Evolutionary conservation across 2,888 invertebrate genomes (phyloP).

Genomic region (Xestobium rufovillosum): DNA sequence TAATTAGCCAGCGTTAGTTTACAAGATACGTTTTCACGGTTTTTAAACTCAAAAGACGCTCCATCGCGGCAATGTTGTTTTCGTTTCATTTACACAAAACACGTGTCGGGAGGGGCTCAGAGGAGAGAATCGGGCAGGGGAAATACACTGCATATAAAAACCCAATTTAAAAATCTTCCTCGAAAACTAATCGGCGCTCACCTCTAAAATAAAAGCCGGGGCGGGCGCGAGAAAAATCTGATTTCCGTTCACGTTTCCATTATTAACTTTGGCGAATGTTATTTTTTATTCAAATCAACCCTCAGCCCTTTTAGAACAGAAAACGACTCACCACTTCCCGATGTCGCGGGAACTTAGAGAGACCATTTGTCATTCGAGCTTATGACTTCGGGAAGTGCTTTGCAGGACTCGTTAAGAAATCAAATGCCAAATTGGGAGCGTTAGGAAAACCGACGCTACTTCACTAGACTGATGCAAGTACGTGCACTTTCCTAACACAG

Average conservation of each 20-base stretch:
- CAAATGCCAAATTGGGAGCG: too few species aligned
- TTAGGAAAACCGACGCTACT: too few species aligned
- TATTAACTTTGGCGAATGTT: conserved; percentile 45
- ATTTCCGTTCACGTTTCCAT: conserved; percentile 45
- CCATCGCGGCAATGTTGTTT: not conserved
- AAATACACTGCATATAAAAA: conserved; percentile 26
- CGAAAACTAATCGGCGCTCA: conserved; percentile 42
- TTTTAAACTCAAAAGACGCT: conserved; percentile 1
- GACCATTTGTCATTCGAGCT: conserved; percentile 43
- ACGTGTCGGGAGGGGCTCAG: conserved; percentile 1
- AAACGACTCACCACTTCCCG: conserved; percentile 24
- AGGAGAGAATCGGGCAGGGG: not conserved
- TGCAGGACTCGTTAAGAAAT: too few species aligned
- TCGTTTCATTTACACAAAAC: conserved; percentile 1
- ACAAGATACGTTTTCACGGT: conserved; percentile 2
- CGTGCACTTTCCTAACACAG: too few species aligned
- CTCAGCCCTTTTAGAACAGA: conserved; percentile 17
- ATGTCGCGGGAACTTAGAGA: conserved; percentile 32
- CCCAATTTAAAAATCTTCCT: conserved; percentile 43
- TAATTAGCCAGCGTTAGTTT: conserved; percentile 31
- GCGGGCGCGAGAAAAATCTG: conserved; percentile 36
- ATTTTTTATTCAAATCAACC: conserved; percentile 45
- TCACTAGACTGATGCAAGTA: too few species aligned
- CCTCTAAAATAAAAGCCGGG: conserved; percentile 41
- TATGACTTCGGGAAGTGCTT: too few species aligned